Percentiles rank a stretch among this genome's conserved stretches.
phyloP scores from a whole-genome alignment of 2,797 vertebrate species.

The Pempheris klunzingeri region DNA sequence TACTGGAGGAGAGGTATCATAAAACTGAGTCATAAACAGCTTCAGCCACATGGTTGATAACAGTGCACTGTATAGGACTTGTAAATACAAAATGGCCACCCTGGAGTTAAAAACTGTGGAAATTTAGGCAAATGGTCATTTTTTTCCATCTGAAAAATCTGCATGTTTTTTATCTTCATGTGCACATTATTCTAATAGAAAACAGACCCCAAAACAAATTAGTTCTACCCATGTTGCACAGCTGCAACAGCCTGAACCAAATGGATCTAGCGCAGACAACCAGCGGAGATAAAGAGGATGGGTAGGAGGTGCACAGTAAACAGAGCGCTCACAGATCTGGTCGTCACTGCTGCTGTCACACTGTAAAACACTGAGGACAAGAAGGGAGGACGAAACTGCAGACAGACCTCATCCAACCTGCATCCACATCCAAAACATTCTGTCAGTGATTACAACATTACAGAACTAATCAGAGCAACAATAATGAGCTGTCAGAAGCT shows the following conservation, averaged over 20 bases:
- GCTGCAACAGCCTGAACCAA: conserved; percentile 52
- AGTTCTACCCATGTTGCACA: conserved; percentile 59
- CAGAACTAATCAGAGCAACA: conserved; percentile 50
- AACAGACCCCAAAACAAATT: conserved; percentile 69
- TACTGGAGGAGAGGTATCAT: conserved; percentile 67
- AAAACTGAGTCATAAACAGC: conserved; percentile 73
- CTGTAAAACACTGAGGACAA: conserved; percentile 37
- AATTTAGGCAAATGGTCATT: conserved; percentile 42
- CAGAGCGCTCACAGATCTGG: conserved; percentile 24
- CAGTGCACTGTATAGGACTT: conserved; percentile 51
- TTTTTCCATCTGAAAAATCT: conserved; percentile 59
- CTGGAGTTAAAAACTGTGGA: conserved; percentile 52
- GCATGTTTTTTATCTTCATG: conserved; percentile 64
- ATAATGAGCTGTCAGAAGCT: conserved; percentile 58
- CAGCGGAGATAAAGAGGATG: conserved; percentile 15
- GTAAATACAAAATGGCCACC: conserved; percentile 74
- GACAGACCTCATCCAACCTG: conserved; percentile 26
- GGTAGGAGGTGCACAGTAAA: not conserved
- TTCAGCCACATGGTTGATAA: conserved; percentile 58
- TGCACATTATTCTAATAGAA: conserved; percentile 67
- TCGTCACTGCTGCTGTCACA: conserved; percentile 19
- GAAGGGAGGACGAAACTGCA: conserved; percentile 18
- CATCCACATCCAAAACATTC: conserved; percentile 24
- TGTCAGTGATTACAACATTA: conserved; percentile 32
- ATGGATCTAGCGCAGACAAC: conserved; percentile 57